These are phyloP conservation scores for Muntiacus muntjak DNA, from an alignment of 2,113 vertebrate genomes.

Conservation along the genomic window DNA sequence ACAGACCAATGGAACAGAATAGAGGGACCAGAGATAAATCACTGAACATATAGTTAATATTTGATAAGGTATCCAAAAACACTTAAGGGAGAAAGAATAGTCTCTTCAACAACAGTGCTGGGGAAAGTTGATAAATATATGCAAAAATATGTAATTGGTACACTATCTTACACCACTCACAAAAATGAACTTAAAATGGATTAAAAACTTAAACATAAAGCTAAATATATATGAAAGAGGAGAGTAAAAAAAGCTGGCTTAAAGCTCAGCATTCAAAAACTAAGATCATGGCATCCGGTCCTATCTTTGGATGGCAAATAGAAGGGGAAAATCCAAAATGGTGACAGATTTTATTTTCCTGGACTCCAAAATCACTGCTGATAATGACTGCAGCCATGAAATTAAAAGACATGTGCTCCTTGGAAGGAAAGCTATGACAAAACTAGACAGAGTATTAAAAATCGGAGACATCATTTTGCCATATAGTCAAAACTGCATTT, in stretches of 20 bases:
- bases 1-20: background rate
- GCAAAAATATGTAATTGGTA: background rate
- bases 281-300: background rate
- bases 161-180: background rate
- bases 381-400: background rate
- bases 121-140: background rate
- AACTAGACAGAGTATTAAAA: background rate
- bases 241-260: background rate
- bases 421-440: background rate
- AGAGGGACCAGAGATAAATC: background rate
- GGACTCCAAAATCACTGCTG: background rate
- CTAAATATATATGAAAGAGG: background rate
- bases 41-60: background rate
- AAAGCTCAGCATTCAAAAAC: background rate
- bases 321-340: fast-evolving
- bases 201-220: background rate
- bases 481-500: background rate
- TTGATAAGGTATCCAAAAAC: background rate
- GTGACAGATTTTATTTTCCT: background rate
- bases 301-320: background rate
- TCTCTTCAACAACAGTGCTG: background rate
- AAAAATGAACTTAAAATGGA: background rate
- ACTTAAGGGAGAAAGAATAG: background rate
- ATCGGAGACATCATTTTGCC: background rate
- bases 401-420: background rate